phyloP scores from a whole-genome alignment of 2,888 invertebrate genomes.

The Parascotia fuliginaria region DNA sequence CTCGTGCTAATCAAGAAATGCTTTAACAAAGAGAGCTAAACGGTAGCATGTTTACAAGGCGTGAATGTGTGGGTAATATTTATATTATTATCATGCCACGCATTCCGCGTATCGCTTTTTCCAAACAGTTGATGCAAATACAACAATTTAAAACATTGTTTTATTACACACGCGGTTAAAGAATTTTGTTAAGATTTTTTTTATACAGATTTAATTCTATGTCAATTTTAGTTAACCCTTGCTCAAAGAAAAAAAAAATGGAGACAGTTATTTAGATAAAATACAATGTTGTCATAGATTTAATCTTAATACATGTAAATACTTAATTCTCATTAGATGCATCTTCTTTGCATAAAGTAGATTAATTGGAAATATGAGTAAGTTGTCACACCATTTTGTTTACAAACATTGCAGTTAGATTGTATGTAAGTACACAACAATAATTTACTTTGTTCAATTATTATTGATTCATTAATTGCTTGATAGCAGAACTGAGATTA shows the following conservation, averaged over 20 bases:
- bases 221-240: no score
- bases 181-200: no score
- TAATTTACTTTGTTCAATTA: not conserved
- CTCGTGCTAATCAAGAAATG: constrained; percentile 16
- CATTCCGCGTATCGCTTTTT: constrained; percentile 38
- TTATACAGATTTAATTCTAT: no score
- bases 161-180: no score
- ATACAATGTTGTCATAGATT: no score
- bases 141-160: no score
- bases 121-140: no score
- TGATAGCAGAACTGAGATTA: not conserved
- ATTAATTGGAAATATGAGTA: no score
- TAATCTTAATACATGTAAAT: not conserved
- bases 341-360: not conserved
- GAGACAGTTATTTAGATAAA: not conserved
- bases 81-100: constrained; percentile 46
- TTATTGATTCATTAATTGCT: not conserved
- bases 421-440: not conserved
- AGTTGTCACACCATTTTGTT: not conserved
- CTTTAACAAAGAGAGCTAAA: constrained; percentile 11
- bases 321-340: not conserved
- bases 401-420: not conserved
- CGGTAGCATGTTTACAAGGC: constrained; percentile 33
- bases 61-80: constrained; percentile 39
- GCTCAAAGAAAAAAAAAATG: not conserved